Base-by-base conservation (phyloP, 1,140 invertebrate species). In the Drosophila repletoides region DNA sequence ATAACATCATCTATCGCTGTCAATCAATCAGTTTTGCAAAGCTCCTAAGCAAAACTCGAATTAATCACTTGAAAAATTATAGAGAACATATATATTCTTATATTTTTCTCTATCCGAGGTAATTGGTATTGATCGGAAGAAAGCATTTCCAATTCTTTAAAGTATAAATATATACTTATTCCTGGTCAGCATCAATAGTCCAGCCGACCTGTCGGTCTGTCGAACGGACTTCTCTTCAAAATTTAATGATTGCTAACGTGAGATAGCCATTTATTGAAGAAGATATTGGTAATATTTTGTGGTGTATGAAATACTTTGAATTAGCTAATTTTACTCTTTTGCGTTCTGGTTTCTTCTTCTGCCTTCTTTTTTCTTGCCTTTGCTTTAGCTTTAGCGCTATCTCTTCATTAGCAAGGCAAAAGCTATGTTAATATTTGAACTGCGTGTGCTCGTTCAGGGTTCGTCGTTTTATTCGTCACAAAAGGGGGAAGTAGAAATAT, bases 401-500 rank as follows among this genome's bases (percentile, higher is more conserved):
- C 14, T 14, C 14, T 45, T 48, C 38, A 45, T 63, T 45, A 63
- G 51, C 29, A 28, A 21, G 14, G 24, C 48, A 33, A 55, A 53
- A 48, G 5, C 15, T 56, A 46, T 48, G 41, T n/a, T 46, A 64
- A 56, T 56, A 56, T 38, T 38, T 65, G 26, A 40, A 22, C 51
- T 38, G 22, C 10, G 19, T 52, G 26, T 28, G 22, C 4, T 4
- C 5, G 26, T 17, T 56, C 38, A 21, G 26, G 36, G 22, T 46
- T n/a, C 6, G 31, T 14, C 26, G 29, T 21, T 5, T 34, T n/a
- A n/a, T n/a, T n/a, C n/a, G 31, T 14, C 7, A 51, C 12, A 15
- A 26, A 56, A 49, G n/a, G n/a, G n/a, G n/a, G n/a, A n/a, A n/a
- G n/a, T n/a, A 49, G 41, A 33, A 33, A 26, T 21, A 9, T 41